Evolutionary conservation across 2,797 vertebrate species (phyloP), one percentile per base, ranked within the genome.

Genomic region (Hemibagrus guttatus): DNA sequence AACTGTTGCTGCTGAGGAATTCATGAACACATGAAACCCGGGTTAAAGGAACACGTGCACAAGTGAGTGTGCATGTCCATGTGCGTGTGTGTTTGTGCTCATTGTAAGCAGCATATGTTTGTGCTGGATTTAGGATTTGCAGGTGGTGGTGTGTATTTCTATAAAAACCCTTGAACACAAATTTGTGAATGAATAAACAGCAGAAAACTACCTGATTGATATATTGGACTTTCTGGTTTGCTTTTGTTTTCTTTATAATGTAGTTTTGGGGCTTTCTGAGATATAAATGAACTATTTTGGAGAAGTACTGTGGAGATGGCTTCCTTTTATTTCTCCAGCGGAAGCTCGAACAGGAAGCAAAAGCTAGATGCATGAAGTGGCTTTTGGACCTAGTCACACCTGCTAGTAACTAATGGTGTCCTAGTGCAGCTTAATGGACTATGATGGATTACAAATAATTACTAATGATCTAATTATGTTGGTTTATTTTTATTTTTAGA

Each of bases 281-380:
- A 71, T 80, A 80, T 84, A 42, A 81, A 52, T 61, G 75, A 6
- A n/a, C 31, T 28, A 31, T 39, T 46, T 74, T 81, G 87, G 91
- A 93, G 91, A 88, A 84, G 84, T 86, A 84, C 1, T 59, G 81
- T 86, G 81, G 56, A 72, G 81, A 63, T 12, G 16, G 79, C 82
- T 89, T 87, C 39, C 72, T 87, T 90, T 90, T 90, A 88, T 81
- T 76, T 89, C 78, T 85, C 0, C 26, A 26, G 21, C 85, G 87
- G 84, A 90, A 89, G 75, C 58, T 49, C 75, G 89, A 64, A 87
- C 56, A 90, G 91, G 93, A 94, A 93, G 91, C 90, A 89, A 91
- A 88, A 91, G 87, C 76, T 84, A 39, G 85, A 12, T 68, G 31
- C 0, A 35, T 61, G 23, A 58, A 8, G 76, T 52, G 3, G 68